Conservation (phyloP, 2,888 invertebrate species). For the Melinaea menophilus region DNA sequence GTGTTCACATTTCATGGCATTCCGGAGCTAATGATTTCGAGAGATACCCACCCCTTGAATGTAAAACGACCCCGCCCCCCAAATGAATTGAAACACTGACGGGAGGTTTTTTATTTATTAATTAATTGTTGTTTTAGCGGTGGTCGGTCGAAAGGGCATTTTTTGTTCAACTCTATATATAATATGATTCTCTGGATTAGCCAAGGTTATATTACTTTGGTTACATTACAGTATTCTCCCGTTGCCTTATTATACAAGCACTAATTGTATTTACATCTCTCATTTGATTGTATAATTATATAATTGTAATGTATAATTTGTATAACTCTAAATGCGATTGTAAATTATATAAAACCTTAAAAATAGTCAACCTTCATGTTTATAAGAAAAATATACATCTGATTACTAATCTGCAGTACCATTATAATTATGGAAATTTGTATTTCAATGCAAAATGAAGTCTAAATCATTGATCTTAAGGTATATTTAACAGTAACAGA, state of each 20-base stretch:
- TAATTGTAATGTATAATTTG: background rate
- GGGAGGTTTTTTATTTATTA: slow-evolving; percentile 58
- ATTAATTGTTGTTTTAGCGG: slow-evolving; percentile 69
- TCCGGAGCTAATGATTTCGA: slow-evolving; percentile 75
- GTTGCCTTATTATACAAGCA: too few relatives aligned
- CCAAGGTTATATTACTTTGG: too few relatives aligned
- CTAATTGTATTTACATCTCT: too few relatives aligned
- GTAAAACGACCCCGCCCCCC: slow-evolving; percentile 73
- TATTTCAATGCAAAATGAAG: background rate
- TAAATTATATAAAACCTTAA: background rate
- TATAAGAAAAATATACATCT: background rate
- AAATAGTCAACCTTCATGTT: background rate
- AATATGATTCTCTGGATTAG: background rate
- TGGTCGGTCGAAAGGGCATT: slow-evolving; percentile 36
- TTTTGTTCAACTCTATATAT: background rate
- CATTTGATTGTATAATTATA: background rate
- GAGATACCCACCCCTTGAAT: slow-evolving; percentile 76
- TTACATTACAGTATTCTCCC: too few relatives aligned
- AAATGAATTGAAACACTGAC: slow-evolving; percentile 76
- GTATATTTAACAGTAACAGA: background rate
- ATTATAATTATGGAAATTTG: background rate
- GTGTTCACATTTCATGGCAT: slow-evolving; percentile 64
- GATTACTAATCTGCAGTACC: slow-evolving; percentile 3
- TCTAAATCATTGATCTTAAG: background rate
- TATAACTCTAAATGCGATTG: background rate